phyloP scores from a whole-genome alignment of 2,888 invertebrate species.

The Drosophila multiciliata region DNA sequence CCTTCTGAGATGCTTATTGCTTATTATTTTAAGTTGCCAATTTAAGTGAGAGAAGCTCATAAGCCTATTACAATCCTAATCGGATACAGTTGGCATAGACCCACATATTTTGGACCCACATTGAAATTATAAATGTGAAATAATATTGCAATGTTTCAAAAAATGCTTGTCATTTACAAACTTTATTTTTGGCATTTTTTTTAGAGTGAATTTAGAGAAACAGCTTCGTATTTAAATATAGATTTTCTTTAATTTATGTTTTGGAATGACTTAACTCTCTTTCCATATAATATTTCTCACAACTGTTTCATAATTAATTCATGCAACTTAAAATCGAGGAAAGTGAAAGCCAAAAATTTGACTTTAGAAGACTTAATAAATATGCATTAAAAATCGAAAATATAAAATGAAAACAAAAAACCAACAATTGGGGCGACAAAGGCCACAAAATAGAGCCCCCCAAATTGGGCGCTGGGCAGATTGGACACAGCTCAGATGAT shows the following conservation, averaged over 20 bases:
- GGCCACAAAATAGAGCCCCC: conserved; percentile 13
- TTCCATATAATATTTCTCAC: not conserved
- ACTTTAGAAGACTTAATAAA: conserved; percentile 15
- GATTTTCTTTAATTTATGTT: not conserved
- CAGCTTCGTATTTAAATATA: not conserved
- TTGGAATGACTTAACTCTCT: not conserved
- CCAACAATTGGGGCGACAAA: conserved; percentile 38
- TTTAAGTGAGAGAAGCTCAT: conserved; percentile 5
- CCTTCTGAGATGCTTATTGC: conserved; percentile 7
- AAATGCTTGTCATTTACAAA: not conserved
- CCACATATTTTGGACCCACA: conserved; percentile 7
- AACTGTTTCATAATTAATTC: conserved; percentile 38
- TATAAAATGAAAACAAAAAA: conserved; percentile 38
- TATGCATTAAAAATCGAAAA: conserved; percentile 29
- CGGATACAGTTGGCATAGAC: conserved; percentile 23
- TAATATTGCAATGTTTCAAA: not conserved
- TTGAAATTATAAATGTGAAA: not conserved
- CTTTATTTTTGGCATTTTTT: not conserved
- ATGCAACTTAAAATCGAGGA: conserved; percentile 20
- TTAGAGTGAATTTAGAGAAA: not conserved
- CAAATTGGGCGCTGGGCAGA: conserved; percentile 29
- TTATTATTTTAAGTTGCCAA: conserved; percentile 21
- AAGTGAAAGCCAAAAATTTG: conserved; percentile 53
- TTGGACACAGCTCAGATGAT: conserved; percentile 36
- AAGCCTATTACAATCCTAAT: conserved; percentile 21